These are phyloP conservation scores for Drosophila carrolli DNA, from an alignment of 1,140 invertebrate genomes.

Conservation along the genomic window DNA sequence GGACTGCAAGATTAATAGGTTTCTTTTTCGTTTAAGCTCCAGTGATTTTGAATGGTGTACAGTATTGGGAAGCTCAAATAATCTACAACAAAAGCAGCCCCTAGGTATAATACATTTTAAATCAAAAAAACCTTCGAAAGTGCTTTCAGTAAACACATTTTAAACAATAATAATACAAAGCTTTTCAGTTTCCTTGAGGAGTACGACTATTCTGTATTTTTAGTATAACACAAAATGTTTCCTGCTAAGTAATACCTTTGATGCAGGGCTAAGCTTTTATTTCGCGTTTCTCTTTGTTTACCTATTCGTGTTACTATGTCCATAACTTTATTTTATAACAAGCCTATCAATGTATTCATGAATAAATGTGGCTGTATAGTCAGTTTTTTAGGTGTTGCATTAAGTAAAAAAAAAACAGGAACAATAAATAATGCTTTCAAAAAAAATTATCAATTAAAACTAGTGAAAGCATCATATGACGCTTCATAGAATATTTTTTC, in stretches of 20 bases:
- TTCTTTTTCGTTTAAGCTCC: slow-evolving; percentile 13
- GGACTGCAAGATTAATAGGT: slow-evolving; percentile 11
- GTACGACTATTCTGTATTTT: neutral
- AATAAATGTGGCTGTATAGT: neutral
- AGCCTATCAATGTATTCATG: slow-evolving; percentile 3
- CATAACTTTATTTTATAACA: neutral
- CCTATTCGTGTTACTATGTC: neutral
- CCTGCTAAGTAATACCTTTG: too few relatives aligned
- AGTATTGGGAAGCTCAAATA: neutral
- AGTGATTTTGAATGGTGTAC: neutral
- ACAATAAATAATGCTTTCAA: neutral
- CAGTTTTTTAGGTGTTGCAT: neutral
- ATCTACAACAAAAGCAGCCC: neutral
- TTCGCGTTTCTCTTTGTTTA: neutral
- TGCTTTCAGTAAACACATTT: neutral
- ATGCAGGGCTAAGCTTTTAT: neutral
- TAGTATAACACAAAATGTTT: neutral
- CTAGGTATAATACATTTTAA: neutral
- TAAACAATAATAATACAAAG: neutral
- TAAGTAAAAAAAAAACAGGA: neutral
- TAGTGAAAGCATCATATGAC: neutral
- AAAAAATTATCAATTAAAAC: neutral
- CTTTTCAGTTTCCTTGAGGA: neutral
- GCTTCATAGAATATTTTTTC: too few relatives aligned
- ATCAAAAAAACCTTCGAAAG: neutral